Conservation (phyloP, 2,888 invertebrate species). For the Ferrisia virgata region DNA sequence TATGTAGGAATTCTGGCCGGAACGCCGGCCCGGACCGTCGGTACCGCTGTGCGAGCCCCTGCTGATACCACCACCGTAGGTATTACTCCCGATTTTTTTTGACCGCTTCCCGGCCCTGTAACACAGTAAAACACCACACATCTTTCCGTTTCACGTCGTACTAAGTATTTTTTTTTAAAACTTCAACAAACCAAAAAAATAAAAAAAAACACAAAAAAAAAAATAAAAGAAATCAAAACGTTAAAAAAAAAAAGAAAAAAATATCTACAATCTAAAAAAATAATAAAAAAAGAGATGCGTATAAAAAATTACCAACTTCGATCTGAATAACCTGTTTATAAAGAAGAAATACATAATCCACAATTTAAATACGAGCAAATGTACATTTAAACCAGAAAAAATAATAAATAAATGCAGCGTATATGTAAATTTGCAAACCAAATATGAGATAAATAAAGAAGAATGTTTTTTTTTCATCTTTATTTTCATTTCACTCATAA, state of each 20-base stretch:
- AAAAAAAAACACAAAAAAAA: not conserved
- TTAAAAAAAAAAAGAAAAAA: not conserved
- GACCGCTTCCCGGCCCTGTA: slow-evolving; percentile 20
- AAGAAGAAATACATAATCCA: not conserved
- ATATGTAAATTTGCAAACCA: not conserved
- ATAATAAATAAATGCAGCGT: not conserved
- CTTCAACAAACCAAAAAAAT: not conserved
- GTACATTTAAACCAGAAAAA: not conserved
- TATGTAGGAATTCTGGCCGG: slow-evolving; percentile 41
- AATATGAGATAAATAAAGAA: not conserved
- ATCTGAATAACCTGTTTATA: not conserved
- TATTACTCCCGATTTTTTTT: slow-evolving; percentile 25
- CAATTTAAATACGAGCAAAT: not conserved
- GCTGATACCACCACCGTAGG: slow-evolving; percentile 30
- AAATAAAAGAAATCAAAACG: not conserved
- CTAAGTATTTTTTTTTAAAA: not conserved
- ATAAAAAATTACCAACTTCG: not conserved
- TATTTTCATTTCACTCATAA: not conserved
- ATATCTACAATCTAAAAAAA: not conserved
- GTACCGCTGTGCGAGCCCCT: slow-evolving; percentile 27
- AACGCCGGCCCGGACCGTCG: slow-evolving; percentile 37
- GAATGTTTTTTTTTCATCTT: not conserved
- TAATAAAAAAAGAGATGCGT: not conserved
- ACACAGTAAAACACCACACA: slow-evolving; percentile 44
- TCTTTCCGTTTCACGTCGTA: slow-evolving; percentile 41